Base-by-base conservation (phyloP, 1,140 invertebrate species). In the Meloidogyne exigua region DNA sequence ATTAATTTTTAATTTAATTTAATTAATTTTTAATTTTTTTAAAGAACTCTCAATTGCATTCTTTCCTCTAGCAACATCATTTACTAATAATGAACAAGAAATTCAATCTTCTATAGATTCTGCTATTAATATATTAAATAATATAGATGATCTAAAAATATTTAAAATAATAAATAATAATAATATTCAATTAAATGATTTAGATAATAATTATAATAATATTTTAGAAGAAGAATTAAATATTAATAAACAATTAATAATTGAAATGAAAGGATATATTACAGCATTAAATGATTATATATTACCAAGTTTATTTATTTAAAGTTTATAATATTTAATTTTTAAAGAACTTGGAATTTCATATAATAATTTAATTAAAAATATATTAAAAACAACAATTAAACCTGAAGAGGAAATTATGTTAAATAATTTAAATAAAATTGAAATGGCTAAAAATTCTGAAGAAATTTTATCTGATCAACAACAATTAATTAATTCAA, bases 181-280 rank as follows among this genome's bases (percentile, higher is more conserved):
- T 39, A 39, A 39, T 57, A 57, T 57, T 57, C 18, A 57, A n/a
- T 57, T 57, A 57, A 57, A n/a, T 15, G 49, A 57, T 57, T n/a
- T 57, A n/a, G 49, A 57, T n/a, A n/a, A 57, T 9, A 18, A 57
- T 5, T 57, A 57, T 57, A n/a, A n/a, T n/a, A 57, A 57, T 57
- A 57, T 57, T 57, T n/a, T 57, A n/a, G 49, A 57, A 57, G 49
- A 57, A 57, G 49, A 57, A 57, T 57, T 57, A 57, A 57, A 57
- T 57, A n/a, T 57, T 3, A 57, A 57, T 57, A 57, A 57, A 57
- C 49, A 57, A 57, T n/a, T 7, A 57, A n/a, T 57, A 57, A 57
- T 9, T 18, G 49, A 57, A n/a, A 1, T n/a, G 3, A 57, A 57
- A 57, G 49, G 49, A 57, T 57, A n/a, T 57, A n/a, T 21, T 21